These are phyloP conservation scores for Neoaliturus tenellus DNA, from an alignment of 2,888 invertebrate genomes.

Conservation along the genomic window DNA sequence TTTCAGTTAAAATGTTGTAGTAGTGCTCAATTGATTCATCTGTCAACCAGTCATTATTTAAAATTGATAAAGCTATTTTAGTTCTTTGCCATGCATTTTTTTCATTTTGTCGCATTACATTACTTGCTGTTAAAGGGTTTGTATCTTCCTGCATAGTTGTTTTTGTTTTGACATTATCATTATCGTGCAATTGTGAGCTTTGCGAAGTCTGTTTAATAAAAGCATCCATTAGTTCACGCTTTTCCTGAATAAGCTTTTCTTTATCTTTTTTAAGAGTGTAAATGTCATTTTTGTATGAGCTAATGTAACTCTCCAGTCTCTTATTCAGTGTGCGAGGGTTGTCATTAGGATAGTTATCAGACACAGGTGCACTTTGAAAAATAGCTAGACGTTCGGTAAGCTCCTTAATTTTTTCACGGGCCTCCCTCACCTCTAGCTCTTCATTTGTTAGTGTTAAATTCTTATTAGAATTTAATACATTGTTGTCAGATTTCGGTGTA, in stretches of 20 bases:
- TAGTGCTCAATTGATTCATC: constrained; percentile 5
- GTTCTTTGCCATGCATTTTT: neutral
- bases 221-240: neutral
- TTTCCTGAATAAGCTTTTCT: neutral
- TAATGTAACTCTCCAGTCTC: neutral
- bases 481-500: neutral
- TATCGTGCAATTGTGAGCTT: neutral
- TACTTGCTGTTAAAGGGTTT: neutral
- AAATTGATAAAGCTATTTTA: neutral
- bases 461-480: neutral
- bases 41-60: constrained; percentile 6
- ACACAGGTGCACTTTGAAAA: neutral
- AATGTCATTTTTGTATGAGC: neutral
- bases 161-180: neutral
- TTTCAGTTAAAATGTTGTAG: neutral
- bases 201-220: neutral
- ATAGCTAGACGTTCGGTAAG: neutral
- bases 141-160: neutral
- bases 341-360: neutral
- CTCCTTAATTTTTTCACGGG: neutral
- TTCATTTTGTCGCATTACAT: neutral
- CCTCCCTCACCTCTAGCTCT: neutral
- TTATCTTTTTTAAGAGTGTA: neutral
- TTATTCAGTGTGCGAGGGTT: neutral
- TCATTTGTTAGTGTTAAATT: neutral